Percentiles rank a stretch among this genome's conserved stretches.
Conservation (phyloP, 2,113 vertebrate genomes). For the Origma solitaria region DNA sequence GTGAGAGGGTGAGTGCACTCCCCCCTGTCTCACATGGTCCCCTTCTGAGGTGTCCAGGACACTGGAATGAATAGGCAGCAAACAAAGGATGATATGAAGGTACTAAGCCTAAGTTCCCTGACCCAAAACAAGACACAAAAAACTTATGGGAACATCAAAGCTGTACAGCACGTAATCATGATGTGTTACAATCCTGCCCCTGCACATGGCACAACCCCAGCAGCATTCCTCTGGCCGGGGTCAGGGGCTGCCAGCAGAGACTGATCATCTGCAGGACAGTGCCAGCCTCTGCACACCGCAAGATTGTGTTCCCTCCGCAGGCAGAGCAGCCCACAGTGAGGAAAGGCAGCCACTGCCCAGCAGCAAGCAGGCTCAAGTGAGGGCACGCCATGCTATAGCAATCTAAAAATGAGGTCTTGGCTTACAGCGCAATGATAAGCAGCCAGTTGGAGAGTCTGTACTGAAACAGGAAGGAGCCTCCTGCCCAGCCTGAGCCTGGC, state of each 20-base stretch:
- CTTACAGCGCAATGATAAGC: not conserved
- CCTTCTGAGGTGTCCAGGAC: slow-evolving; percentile 34
- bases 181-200: not conserved
- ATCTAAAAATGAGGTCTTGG: not conserved
- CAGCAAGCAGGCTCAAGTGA: not conserved
- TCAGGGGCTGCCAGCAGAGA: not conserved
- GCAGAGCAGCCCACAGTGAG: not conserved
- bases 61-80: slow-evolving; percentile 53
- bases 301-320: not conserved
- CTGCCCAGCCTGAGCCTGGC: not conserved
- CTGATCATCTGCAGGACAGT: not conserved
- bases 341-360: not conserved
- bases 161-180: not conserved
- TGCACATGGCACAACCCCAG: not conserved
- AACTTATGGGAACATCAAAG: slow-evolving; percentile 36
- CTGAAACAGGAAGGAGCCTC: not conserved
- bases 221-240: not conserved
- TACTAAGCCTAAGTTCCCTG: slow-evolving; percentile 38
- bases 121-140: slow-evolving; percentile 30
- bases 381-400: not conserved
- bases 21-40: slow-evolving; percentile 11
- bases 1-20: not conserved
- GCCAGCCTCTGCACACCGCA: not conserved
- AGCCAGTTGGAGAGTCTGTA: not conserved
- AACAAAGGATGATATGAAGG: slow-evolving; percentile 29